Evolutionary conservation across 2,888 invertebrate species (phyloP).

Genomic region (Nephrotoma flavescens): DNA sequence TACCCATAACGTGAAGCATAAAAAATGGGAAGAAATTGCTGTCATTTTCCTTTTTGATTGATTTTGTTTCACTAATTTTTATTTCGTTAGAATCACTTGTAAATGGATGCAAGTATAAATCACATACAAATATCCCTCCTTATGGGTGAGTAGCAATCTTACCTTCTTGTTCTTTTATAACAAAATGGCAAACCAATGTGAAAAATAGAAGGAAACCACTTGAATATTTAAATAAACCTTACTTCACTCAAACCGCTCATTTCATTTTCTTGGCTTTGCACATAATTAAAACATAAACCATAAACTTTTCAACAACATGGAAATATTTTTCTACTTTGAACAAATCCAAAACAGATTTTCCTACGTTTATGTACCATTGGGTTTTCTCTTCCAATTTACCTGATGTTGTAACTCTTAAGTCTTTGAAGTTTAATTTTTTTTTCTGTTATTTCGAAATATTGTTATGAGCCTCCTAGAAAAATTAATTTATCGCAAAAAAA

Average conservation of each 20-base stretch:
- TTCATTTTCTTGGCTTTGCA: background rate
- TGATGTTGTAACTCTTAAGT: background rate
- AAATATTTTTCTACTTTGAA: background rate
- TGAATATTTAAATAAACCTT: background rate
- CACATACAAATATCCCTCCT: too few species aligned
- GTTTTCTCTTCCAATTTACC: background rate
- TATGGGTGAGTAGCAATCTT: too few species aligned
- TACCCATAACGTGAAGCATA: too few species aligned
- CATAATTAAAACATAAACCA: background rate
- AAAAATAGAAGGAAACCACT: background rate
- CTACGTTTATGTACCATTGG: background rate
- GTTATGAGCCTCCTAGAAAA: background rate
- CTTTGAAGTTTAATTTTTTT: background rate
- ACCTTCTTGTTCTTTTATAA: too few species aligned
- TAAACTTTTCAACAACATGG: background rate
- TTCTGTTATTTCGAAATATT: background rate
- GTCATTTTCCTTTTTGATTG: too few species aligned
- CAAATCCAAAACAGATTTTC: background rate
- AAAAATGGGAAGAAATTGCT: too few species aligned
- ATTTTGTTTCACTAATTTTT: too few species aligned
- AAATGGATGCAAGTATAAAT: too few species aligned
- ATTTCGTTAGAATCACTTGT: too few species aligned
- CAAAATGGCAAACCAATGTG: too few species aligned
- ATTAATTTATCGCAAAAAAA: background rate
- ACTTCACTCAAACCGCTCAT: background rate